Evolutionary conservation across 1,140 invertebrate species (phyloP), one percentile per base, ranked within the genome.

Genomic region (Manduca sexta): DNA sequence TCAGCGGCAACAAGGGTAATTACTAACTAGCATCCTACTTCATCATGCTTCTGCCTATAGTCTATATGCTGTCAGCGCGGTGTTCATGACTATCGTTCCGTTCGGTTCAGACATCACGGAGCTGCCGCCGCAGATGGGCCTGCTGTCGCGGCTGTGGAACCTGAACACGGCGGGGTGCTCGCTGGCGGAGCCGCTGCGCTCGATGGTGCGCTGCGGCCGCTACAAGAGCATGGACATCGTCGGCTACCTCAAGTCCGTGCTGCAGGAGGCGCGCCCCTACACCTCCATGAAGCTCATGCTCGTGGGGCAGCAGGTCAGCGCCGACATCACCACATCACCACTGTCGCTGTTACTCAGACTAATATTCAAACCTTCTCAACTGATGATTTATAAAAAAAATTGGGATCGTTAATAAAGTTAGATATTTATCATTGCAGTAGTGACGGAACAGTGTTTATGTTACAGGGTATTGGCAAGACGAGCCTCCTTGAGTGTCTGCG

Each of bases 221-320:
- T 96, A 95, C 70, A 98, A 98, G 86, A 98, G 97, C 3, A 96
- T 96, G 90, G 97, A 99, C 74, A 94, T 99, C 30, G 92, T 99
- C 29, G 96, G 81, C 0, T 99, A 98, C 84, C 88, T 99, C 1
- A 97, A 98, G 74, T 94, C 92, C 2, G 92, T 96, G 38, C 84
- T 96, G 38, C 93, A 96, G 73, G 93, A 99, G 84, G 97, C 97
- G 0, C 93, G 93, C 71, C 94, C 96, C 0, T 99, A 99, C 81
- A 94, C 96, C 3, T 88, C 96, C 31, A 96, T 99, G 93, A 99
- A 99, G 75, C 87, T 99, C 2, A 99, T 99, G 97, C 92, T 99
- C 38, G 97, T 99, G 11, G 98, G 98, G 0, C 91, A 95, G 7
- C 94, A 98, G 74, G 95, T 83, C 1, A 45, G 17, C 11, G 13